Conservation (phyloP, 2,888 invertebrate species). For the Periphyllus acericola region DNA sequence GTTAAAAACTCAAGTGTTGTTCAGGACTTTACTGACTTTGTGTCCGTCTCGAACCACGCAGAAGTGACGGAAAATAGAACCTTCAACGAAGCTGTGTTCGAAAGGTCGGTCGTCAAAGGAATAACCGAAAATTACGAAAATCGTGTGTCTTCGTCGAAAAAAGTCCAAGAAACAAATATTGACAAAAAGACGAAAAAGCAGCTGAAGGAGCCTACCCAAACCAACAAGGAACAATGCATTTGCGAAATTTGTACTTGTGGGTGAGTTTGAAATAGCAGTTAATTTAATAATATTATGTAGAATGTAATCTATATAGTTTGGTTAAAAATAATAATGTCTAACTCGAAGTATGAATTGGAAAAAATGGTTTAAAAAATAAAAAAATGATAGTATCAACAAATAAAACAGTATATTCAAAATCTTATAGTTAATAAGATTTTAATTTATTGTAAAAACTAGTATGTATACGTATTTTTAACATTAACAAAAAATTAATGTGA, state of each 20-base stretch:
- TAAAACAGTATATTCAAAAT: too few relatives aligned
- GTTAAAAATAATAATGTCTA: too few relatives aligned
- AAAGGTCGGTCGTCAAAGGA: conserved; percentile 41
- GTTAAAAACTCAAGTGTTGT: neutral
- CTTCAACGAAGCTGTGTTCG: neutral
- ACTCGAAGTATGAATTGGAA: too few relatives aligned
- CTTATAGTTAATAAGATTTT: too few relatives aligned
- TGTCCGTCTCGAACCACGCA: neutral
- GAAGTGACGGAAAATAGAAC: conserved; percentile 35
- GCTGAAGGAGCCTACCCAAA: conserved; percentile 30
- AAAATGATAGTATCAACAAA: too few relatives aligned
- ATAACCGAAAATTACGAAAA: conserved; percentile 47
- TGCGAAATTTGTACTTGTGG: conserved; percentile 92
- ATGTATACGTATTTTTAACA: too few relatives aligned
- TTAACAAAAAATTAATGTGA: too few relatives aligned
- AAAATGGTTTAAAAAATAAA: too few relatives aligned
- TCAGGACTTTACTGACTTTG: conserved; percentile 28
- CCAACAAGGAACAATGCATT: conserved; percentile 81
- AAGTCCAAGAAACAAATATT: conserved; percentile 39
- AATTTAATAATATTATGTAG: too few relatives aligned
- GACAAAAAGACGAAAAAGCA: conserved; percentile 32
- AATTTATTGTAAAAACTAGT: too few relatives aligned
- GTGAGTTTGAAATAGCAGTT: conserved; percentile 71
- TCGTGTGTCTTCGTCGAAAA: conserved; percentile 35
- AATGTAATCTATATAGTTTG: too few relatives aligned